phyloP scores from a whole-genome alignment of 2,797 vertebrate genomes.

The Hydrophis major region DNA sequence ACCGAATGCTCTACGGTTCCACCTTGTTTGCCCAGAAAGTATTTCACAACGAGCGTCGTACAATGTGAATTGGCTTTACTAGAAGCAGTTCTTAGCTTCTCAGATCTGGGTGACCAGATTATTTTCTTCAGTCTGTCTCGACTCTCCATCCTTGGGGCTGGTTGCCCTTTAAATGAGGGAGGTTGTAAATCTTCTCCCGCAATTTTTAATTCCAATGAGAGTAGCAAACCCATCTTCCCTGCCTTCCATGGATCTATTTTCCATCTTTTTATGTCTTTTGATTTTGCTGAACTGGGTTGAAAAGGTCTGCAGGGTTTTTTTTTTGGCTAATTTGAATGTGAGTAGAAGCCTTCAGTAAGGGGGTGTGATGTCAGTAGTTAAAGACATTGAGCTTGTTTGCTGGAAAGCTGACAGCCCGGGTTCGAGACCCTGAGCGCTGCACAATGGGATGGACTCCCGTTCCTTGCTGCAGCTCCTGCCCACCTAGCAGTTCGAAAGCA shows the following conservation, averaged over 20 bases:
- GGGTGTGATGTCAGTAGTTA: too few relatives aligned
- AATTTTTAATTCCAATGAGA: too few relatives aligned
- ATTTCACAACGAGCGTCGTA: neutral
- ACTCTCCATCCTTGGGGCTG: neutral
- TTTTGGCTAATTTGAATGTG: neutral
- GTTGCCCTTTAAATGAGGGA: neutral
- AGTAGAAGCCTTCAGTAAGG: neutral
- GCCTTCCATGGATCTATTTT: neutral
- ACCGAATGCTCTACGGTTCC: neutral
- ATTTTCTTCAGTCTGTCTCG: neutral
- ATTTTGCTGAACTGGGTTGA: neutral
- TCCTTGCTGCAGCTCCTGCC: too few relatives aligned
- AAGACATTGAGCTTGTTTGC: too few relatives aligned
- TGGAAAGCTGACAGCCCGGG: too few relatives aligned
- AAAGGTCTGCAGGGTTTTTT: neutral
- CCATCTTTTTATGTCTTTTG: neutral
- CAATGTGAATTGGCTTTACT: neutral
- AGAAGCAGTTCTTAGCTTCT: neutral
- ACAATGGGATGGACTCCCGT: too few relatives aligned
- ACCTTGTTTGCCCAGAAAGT: neutral
- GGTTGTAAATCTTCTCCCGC: neutral
- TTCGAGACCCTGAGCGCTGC: too few relatives aligned
- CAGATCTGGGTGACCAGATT: neutral
- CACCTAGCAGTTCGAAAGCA: too few relatives aligned
- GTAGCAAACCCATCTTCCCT: neutral